Percentiles rank a stretch among this genome's conserved stretches.
Evolutionary conservation across 2,888 invertebrate genomes (phyloP).

Genomic region (Byasa hedistus): DNA sequence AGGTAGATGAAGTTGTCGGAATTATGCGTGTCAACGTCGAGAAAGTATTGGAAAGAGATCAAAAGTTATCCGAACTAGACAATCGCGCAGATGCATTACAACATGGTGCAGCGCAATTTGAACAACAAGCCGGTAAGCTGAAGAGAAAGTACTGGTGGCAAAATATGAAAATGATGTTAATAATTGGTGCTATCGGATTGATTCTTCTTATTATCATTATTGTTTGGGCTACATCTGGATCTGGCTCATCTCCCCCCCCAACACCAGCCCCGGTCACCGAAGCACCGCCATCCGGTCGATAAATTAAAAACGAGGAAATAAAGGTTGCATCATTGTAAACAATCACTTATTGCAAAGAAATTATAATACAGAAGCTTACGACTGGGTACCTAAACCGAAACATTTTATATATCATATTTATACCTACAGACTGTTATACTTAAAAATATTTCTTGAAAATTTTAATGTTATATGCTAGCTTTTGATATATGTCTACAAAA

Average conservation of each 20-base stretch:
- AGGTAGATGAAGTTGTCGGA: conserved; percentile 87
- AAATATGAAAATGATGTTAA: conserved; percentile 97
- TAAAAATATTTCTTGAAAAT: conserved; percentile 32
- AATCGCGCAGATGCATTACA: conserved; percentile 97
- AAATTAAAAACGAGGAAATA: conserved; percentile 34
- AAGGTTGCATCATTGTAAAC: conserved; percentile 29
- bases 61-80: conserved; percentile 96
- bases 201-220: conserved; percentile 91
- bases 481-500: conserved; percentile 40
- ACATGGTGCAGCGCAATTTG: conserved; percentile 96
- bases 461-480: conserved; percentile 34
- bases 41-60: conserved; percentile 97
- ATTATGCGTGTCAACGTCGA: conserved; percentile 98
- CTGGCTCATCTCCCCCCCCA: conserved; percentile 37
- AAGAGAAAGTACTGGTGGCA: conserved; percentile 99
- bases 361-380: conserved; percentile 19
- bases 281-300: conserved; percentile 53
- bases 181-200: conserved; percentile 91
- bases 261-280: conserved; percentile 40
- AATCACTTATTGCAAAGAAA: conserved; percentile 23
- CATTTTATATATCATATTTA: conserved; percentile 38
- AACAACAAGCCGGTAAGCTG: conserved; percentile 97
- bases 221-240: conserved; percentile 77
- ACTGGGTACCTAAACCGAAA: conserved; percentile 18
- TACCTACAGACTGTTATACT: conserved; percentile 31